Evolutionary conservation across 2,888 invertebrate species (phyloP), one percentile per base, ranked within the genome.

Genomic region (Kryphioiulus occultus): DNA sequence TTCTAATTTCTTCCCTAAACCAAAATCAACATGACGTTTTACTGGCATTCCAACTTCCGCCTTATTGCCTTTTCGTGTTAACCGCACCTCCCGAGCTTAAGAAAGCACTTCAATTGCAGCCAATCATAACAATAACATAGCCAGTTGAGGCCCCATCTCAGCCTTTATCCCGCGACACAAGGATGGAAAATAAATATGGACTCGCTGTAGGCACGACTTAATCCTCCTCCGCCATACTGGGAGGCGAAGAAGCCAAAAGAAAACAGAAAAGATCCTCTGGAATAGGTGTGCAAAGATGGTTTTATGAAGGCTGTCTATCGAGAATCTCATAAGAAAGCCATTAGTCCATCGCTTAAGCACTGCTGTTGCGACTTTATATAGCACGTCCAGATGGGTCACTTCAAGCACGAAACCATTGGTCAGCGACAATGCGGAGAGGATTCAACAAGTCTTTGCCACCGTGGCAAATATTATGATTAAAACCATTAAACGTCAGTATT

Each of bases 301-400:
- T 68, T 68, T 1, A 68, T 68, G 68, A 26, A 68, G 68, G 68
- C 59, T 10, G n/a, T 22, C n/a, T 22, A 22, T 4, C n/a, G 59
- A 59, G 59, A 59, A 59, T 68, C 68, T 68, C 68, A 68, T 68
- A 68, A 68, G 68, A 68, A 68, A 68, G 68, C 68, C 68, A 68
- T 68, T 68, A 68, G 68, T 26, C 68, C 68, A n/a, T n/a, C n/a
- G 59, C 53, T 59, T 59, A 17, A 59, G n/a, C 53, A 59, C 53
- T 26, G 68, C 68, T 26, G 68, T 68, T 68, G 68, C 68, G 22
- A 26, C 68, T 68, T 68, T 68, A 68, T 68, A 26, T 26, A 9
- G 10, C 7, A 2, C 22, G 68, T 68, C 68, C 68, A 68, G 68
- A 68, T 68, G 68, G 68, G 68, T 68, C 68, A 68, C 68, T 68